Evolutionary conservation across 2,888 invertebrate genomes (phyloP).

Genomic region (Drosophila formosana): DNA sequence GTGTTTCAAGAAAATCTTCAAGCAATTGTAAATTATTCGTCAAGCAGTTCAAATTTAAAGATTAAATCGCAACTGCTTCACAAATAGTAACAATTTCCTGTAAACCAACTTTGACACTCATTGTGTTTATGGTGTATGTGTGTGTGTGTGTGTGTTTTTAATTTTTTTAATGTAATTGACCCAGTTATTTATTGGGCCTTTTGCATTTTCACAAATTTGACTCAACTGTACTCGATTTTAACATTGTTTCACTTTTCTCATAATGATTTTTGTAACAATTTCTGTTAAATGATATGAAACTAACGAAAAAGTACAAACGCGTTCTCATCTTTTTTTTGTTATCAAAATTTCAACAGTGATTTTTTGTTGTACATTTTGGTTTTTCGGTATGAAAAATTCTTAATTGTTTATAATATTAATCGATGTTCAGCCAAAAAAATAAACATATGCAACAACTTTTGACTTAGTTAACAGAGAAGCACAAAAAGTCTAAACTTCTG

Average conservation of each 20-base stretch:
- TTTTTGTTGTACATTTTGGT: constrained; percentile 67
- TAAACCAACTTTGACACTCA: constrained; percentile 14
- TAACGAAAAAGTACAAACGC: constrained; percentile 15
- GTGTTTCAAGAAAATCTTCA: constrained; percentile 11
- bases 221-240: constrained; percentile 29
- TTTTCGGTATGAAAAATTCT: constrained; percentile 55
- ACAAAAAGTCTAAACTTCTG: constrained; percentile 32
- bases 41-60: constrained; percentile 15
- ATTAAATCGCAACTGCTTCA: constrained; percentile 13
- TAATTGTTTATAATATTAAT: constrained; percentile 39
- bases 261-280: constrained; percentile 53
- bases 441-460: constrained; percentile 42
- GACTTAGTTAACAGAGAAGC: constrained; percentile 47
- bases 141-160: constrained; percentile 9
- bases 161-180: constrained; percentile 2
- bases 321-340: constrained; percentile 3
- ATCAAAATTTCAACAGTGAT: constrained; percentile 50
- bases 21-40: constrained; percentile 16
- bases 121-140: constrained; percentile 9
- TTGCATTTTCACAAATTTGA: constrained; percentile 27
- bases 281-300: constrained; percentile 48
- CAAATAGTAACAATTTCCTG: constrained; percentile 21
- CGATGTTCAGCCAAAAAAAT: constrained; percentile 38
- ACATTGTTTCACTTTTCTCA: constrained; percentile 15
- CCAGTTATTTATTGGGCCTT: background rate